A percentile compares a stretch with the other conserved stretches of the same genome.
These are phyloP conservation scores for Microtus ochrogaster DNA, from an alignment of 2,113 vertebrate species.

Conservation along the genomic window DNA sequence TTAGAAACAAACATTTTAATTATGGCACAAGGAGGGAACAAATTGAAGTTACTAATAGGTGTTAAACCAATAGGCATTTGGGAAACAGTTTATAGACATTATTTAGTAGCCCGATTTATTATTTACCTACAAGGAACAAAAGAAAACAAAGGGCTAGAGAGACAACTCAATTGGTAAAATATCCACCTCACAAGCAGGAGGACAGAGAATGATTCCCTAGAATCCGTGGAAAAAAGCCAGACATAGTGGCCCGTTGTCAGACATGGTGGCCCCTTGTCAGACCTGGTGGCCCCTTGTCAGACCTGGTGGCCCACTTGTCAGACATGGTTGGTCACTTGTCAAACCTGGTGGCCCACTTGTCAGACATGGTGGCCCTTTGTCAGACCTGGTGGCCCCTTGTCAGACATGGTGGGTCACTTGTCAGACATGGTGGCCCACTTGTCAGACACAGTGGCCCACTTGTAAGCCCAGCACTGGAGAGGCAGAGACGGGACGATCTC, in stretches of 20 bases:
- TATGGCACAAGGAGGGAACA: not conserved
- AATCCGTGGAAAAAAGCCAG: too few species aligned
- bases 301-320: too few species aligned
- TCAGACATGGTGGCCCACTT: too few species aligned
- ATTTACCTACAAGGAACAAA: not conserved
- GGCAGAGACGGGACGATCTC: not conserved
- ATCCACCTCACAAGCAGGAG: not conserved
- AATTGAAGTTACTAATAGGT: not conserved
- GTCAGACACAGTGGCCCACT: not conserved
- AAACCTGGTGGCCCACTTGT: too few species aligned
- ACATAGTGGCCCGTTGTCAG: not conserved
- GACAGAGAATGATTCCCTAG: too few species aligned
- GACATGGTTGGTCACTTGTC: too few species aligned
- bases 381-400: not conserved
- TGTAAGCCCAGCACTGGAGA: not conserved
- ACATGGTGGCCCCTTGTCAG: too few species aligned
- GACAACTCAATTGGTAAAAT: not conserved
- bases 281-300: too few species aligned
- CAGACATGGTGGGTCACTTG: too few species aligned
- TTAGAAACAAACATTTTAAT: slow-evolving; percentile 34
- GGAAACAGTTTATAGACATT: not conserved
- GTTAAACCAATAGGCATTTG: not conserved
- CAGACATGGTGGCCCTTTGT: too few species aligned
- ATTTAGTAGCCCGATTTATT: slow-evolving; percentile 26
- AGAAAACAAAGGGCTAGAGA: not conserved